Conservation (phyloP, 1,140 invertebrate species). For the Atta colombica region DNA sequence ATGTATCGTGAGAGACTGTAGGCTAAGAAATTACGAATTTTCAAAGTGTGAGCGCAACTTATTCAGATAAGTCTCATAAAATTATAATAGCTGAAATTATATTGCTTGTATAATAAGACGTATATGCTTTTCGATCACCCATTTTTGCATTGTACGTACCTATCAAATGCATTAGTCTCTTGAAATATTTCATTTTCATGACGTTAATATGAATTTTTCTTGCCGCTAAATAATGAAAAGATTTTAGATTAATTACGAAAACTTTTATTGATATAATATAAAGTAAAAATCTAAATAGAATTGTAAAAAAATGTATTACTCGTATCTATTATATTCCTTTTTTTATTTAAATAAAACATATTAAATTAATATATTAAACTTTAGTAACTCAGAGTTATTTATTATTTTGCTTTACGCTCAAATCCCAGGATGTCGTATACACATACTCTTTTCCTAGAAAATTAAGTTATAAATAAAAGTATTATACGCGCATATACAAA, state of each 20-base stretch:
- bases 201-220: conserved; percentile 7
- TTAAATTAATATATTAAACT: not conserved
- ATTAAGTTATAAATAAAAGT: conserved; percentile 36
- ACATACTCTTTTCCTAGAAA: conserved; percentile 7
- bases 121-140: conserved; percentile 2
- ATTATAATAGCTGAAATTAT: conserved; percentile 13
- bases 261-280: not conserved
- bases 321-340: not conserved
- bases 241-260: not conserved
- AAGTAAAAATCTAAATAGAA: not conserved
- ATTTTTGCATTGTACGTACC: not conserved
- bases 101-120: conserved; percentile 25
- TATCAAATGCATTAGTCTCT: not conserved
- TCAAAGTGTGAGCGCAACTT: conserved; percentile 65
- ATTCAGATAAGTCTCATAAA: conserved; percentile 65
- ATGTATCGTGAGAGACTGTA: conserved; percentile 38
- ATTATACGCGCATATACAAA: conserved; percentile 1
- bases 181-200: conserved; percentile 19
- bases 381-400: conserved; percentile 17
- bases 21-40: conserved; percentile 62
- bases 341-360: not conserved
- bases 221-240: not conserved
- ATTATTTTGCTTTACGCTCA: not conserved
- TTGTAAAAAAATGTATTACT: not conserved
- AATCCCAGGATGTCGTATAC: not conserved